A percentile compares a stretch with the other conserved stretches of the same genome.
Evolutionary conservation across 1,140 invertebrate species (phyloP).

Genomic region (Cryptotermes secundus): DNA sequence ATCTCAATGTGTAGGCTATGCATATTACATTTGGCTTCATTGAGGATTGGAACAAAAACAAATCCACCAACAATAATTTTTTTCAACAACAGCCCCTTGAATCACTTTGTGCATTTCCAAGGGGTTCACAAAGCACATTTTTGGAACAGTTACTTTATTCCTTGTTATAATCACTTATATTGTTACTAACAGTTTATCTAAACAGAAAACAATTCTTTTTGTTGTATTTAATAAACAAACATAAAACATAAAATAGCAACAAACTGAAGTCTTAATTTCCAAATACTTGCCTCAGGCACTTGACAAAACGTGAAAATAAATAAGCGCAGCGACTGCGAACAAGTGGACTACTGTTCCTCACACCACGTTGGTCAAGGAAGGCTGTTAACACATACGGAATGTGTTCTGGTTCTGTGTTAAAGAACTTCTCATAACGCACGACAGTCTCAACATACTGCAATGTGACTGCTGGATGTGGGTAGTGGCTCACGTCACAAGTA

Average conservation of each 20-base stretch:
- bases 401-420: conserved; percentile 51
- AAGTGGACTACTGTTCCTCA: conserved; percentile 50
- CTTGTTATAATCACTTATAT: too few relatives aligned
- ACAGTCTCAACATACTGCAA: conserved; percentile 58
- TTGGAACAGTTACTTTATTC: too few relatives aligned
- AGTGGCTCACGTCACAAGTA: conserved; percentile 49
- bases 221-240: too few relatives aligned
- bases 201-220: too few relatives aligned
- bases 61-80: too few relatives aligned
- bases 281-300: conserved; percentile 51
- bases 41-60: too few relatives aligned
- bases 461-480: conserved; percentile 52
- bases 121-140: too few relatives aligned
- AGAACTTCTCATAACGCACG: conserved; percentile 59
- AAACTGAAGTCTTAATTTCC: conserved; percentile 17
- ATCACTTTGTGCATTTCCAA: too few relatives aligned
- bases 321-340: conserved; percentile 55
- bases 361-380: conserved; percentile 56
- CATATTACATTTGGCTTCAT: too few relatives aligned
- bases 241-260: not conserved
- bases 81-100: too few relatives aligned
- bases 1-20: too few relatives aligned
- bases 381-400: conserved; percentile 53
- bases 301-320: conserved; percentile 58
- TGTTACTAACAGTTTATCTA: too few relatives aligned